These are phyloP conservation scores for Iphiclides podalirius DNA, from an alignment of 2,888 invertebrate genomes.

Conservation along the genomic window DNA sequence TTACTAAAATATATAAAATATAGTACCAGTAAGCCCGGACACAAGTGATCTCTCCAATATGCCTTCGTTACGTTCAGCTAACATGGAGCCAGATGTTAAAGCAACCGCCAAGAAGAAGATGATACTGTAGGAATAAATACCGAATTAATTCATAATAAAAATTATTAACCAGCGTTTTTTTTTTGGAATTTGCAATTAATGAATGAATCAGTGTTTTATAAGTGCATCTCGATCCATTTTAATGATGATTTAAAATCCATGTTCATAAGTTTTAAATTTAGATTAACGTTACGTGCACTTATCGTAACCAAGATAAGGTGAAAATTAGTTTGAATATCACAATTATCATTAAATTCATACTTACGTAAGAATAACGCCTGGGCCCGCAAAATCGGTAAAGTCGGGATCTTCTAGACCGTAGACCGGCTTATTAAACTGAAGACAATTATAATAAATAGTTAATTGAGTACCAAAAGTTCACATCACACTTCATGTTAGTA, in stretches of 20 bases:
- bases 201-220: too few species aligned
- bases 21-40: constrained; percentile 87
- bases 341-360: constrained; percentile 38
- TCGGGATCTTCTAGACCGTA: constrained; percentile 88
- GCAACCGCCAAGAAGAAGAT: constrained; percentile 97
- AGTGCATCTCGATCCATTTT: too few species aligned
- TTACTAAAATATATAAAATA: too few species aligned
- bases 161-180: too few species aligned
- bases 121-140: constrained; percentile 79
- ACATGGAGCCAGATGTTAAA: constrained; percentile 93
- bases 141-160: not conserved
- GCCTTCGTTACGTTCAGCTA: constrained; percentile 93
- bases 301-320: too few species aligned
- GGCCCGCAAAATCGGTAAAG: constrained; percentile 97
- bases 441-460: constrained; percentile 25
- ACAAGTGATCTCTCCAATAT: constrained; percentile 93
- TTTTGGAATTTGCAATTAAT: too few species aligned
- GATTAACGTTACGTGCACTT: too few species aligned
- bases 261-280: too few species aligned
- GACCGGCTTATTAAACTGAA: constrained; percentile 85
- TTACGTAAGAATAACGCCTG: constrained; percentile 93
- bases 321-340: too few species aligned
- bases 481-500: too few species aligned
- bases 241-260: too few species aligned
- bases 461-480: too few species aligned